Conservation (phyloP, 1,140 invertebrate genomes). For the Macrobrachium rosenbergii region DNA sequence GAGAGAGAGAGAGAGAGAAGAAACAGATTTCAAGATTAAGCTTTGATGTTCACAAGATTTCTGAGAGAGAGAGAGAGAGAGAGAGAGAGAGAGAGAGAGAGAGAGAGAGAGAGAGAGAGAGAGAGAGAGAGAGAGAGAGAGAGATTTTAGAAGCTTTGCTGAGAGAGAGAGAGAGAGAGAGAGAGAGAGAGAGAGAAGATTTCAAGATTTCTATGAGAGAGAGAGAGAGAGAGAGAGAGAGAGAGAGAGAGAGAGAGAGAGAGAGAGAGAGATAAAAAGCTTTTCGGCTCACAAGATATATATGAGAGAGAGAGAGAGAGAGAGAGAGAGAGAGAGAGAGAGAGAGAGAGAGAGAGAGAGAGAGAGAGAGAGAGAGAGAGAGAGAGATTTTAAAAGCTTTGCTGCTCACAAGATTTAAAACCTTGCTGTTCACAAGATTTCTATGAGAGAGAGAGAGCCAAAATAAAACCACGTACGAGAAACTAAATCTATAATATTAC, state of each 20-base stretch:
- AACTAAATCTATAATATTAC: neutral
- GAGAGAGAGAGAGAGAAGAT: neutral
- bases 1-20: neutral
- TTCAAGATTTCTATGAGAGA: neutral
- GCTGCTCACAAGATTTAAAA: too few species aligned
- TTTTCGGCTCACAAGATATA: too few species aligned
- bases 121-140: neutral
- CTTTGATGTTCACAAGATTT: too few species aligned
- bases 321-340: neutral
- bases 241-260: neutral
- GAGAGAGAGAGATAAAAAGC: neutral
- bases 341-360: neutral
- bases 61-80: neutral
- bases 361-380: neutral
- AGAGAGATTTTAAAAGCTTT: too few species aligned
- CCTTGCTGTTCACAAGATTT: too few species aligned
- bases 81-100: neutral
- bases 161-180: neutral
- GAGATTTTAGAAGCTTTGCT: too few species aligned
- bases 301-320: neutral
- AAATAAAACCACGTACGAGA: too few species aligned
- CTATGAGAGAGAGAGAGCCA: neutral
- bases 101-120: neutral
- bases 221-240: neutral
- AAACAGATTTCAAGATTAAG: too few species aligned